These are phyloP conservation scores for Gopherus evgoodei DNA, from an alignment of 2,113 vertebrate species.

Conservation along the genomic window DNA sequence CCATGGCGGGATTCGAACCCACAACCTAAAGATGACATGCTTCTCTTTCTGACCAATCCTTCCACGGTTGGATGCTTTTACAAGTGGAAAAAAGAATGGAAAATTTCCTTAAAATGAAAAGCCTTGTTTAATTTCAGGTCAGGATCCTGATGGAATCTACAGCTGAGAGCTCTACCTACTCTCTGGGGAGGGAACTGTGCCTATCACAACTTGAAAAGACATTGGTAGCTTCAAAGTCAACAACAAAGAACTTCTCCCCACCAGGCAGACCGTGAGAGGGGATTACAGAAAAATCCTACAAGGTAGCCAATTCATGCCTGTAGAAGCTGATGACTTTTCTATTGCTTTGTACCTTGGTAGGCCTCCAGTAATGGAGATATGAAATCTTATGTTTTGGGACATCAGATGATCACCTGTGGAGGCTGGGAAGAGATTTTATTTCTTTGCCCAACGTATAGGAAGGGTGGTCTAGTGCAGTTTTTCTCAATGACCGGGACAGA, in stretches of 20 bases:
- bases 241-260: conserved; percentile 13
- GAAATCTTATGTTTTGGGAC: not conserved
- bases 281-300: rapidly evolving
- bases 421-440: not conserved
- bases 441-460: not conserved
- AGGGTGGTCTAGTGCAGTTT: not conserved
- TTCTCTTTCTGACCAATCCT: not conserved
- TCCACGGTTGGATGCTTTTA: not conserved
- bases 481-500: not conserved
- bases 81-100: not conserved
- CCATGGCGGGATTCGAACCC: not conserved
- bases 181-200: not conserved
- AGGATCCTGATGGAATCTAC: not conserved
- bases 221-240: not conserved
- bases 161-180: not conserved
- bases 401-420: not conserved
- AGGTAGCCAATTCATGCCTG: not conserved
- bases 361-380: not conserved
- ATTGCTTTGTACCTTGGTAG: not conserved
- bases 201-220: conserved; percentile 49
- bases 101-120: conserved; percentile 13
- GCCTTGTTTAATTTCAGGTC: conserved; percentile 11
- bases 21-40: not conserved
- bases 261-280: rapidly evolving
- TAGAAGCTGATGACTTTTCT: not conserved